Evolutionary conservation across 2,113 vertebrate species (phyloP).

Genomic region (Pica pica): DNA sequence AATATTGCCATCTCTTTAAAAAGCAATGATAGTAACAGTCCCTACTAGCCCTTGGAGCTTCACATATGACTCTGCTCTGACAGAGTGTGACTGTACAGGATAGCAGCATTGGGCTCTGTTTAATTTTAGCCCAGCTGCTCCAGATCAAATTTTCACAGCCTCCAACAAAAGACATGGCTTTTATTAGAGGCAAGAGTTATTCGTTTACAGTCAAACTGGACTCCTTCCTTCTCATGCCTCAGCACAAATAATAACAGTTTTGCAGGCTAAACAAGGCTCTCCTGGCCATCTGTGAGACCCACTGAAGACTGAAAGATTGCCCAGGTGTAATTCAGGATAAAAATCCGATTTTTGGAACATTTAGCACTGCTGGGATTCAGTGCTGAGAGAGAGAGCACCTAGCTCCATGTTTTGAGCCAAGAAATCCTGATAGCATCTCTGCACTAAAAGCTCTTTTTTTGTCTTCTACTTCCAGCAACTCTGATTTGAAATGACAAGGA

Average conservation of each 20-base stretch:
- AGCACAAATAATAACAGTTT: conserved; percentile 34
- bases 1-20: neutral
- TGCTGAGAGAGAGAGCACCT: neutral
- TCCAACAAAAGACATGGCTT: conserved; percentile 20
- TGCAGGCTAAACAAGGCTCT: conserved; percentile 2
- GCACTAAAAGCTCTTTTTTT: neutral
- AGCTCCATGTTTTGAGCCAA: neutral
- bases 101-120: neutral
- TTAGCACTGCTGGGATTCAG: conserved; percentile 1
- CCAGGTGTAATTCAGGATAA: conserved; percentile 39
- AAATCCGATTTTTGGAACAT: neutral
- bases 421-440: neutral
- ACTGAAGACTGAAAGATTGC: conserved; percentile 11
- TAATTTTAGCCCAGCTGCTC: conserved; percentile 45
- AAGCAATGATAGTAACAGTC: neutral
- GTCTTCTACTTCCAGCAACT: neutral
- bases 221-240: neutral
- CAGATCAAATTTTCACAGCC: conserved; percentile 47
- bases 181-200: conserved; percentile 33
- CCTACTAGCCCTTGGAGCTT: neutral
- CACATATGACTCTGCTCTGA: neutral
- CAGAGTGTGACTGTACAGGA: neutral
- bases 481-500: neutral
- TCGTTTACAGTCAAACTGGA: conserved; percentile 8
- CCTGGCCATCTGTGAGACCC: neutral